A percentile compares a stretch with the other conserved stretches of the same genome.
Conservation (phyloP, 2,113 vertebrate species). For the Alces alces region DNA sequence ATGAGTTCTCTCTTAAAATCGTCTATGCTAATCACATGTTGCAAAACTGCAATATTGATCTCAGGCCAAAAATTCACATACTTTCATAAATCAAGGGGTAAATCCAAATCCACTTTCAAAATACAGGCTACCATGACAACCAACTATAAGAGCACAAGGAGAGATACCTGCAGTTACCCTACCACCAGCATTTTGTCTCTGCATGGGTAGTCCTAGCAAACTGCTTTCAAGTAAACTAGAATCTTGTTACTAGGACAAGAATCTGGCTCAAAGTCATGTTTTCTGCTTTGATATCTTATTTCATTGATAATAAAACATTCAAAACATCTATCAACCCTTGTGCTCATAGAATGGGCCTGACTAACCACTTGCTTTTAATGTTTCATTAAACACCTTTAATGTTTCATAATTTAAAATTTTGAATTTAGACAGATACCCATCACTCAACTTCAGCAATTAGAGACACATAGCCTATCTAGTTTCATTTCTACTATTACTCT, state of each 20-base stretch:
- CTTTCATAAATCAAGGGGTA: background rate
- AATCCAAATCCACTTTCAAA: slow-evolving; percentile 36
- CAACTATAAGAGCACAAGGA: background rate
- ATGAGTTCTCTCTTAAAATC: background rate
- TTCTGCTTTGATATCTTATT: slow-evolving; percentile 8
- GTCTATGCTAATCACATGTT: background rate
- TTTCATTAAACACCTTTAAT: background rate
- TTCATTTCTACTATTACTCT: background rate
- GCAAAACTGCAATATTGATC: background rate
- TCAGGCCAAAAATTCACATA: background rate
- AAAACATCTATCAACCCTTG: background rate
- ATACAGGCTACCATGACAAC: background rate
- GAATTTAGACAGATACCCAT: background rate
- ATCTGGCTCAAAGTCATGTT: background rate
- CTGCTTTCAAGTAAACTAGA: background rate
- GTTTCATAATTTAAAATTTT: background rate
- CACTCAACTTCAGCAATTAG: background rate
- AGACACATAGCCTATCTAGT: background rate
- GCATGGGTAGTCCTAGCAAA: background rate
- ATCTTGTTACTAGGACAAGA: background rate
- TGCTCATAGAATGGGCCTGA: background rate
- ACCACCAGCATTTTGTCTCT: background rate
- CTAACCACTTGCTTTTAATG: background rate
- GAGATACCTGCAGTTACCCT: background rate
- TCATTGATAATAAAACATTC: slow-evolving; percentile 8